Evolutionary conservation across 1,140 invertebrate species (phyloP), one percentile per base, ranked within the genome.

Genomic region (Acromyrmex heyeri): DNA sequence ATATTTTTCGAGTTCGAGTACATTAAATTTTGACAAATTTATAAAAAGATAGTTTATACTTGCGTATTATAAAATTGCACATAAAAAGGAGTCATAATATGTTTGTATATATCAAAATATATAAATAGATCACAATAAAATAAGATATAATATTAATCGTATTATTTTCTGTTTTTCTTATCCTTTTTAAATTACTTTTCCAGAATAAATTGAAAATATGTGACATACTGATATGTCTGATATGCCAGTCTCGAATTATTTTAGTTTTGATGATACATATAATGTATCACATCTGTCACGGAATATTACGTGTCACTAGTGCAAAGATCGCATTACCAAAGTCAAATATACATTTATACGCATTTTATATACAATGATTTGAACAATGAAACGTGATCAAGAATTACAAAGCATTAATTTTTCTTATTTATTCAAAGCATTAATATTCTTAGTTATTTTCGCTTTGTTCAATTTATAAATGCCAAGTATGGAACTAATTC

Each of bases 111-210:
- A 14, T 3, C 3, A n/a, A 55, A n/a, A 55, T n/a, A 30, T 30
- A 30, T 30, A n/a, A 73, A 55, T 34, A 30, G 5, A 72, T 72
- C 27, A 72, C 16, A 73, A 53, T 24, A 70, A 72, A 70, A 27
- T 3, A 50, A 53, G 2, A 73, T 55, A 12, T 3, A 50, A 48
- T 44, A 24, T 69, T 24, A 64, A 48, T 73, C 0, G 1, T n/a
- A 73, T n/a, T n/a, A 44, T 44, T 34, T 18, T n/a, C 0, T 3
- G 6, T 21, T 48, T 14, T 21, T 38, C 7, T 59, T 5, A 1
- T 75, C 2, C 4, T 27, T 77, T 18, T 77, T 44, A 8, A 62
- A 30, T 30, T 48, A 64, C 18, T 48, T 64, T 50, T 64, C 6
- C n/a, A 4, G 34, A 38, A 48, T 77, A 59, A 24, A 8, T 16